phyloP scores from a whole-genome alignment of 2,888 invertebrate species.

The Diabrotica balteata region DNA sequence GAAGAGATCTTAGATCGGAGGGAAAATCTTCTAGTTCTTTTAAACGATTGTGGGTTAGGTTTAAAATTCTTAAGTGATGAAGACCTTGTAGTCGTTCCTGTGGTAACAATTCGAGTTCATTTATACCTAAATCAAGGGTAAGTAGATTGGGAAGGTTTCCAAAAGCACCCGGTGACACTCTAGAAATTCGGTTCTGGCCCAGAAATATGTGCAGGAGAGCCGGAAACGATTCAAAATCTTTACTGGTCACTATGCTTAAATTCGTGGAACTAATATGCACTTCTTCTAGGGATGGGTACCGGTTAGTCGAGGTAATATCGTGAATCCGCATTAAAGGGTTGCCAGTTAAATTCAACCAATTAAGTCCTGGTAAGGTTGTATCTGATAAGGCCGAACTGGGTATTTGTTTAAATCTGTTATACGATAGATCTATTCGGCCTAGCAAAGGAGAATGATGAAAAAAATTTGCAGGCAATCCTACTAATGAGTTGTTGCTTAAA shows the following conservation, averaged over 20 bases:
- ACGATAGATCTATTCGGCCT: slow-evolving; percentile 78
- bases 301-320: slow-evolving; percentile 72
- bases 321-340: slow-evolving; percentile 81
- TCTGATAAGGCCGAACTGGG: slow-evolving; percentile 79
- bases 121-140: slow-evolving; percentile 81
- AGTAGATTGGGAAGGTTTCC: slow-evolving; percentile 77
- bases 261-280: slow-evolving; percentile 79
- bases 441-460: slow-evolving; percentile 76
- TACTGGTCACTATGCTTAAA: slow-evolving; percentile 81
- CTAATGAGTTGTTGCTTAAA: slow-evolving; percentile 76
- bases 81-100: slow-evolving; percentile 85
- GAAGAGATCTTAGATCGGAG: slow-evolving; percentile 76
- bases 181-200: slow-evolving; percentile 75
- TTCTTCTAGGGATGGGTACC: slow-evolving; percentile 82
- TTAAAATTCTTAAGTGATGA: slow-evolving; percentile 74
- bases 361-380: slow-evolving; percentile 74
- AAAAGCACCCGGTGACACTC: slow-evolving; percentile 86
- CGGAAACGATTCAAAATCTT: slow-evolving; percentile 85
- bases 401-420: slow-evolving; percentile 80
- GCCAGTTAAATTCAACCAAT: slow-evolving; percentile 81
- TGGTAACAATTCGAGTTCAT: slow-evolving; percentile 82
- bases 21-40: slow-evolving; percentile 85
- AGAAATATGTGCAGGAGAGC: slow-evolving; percentile 77
- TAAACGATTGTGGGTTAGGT: slow-evolving; percentile 84
- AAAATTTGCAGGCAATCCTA: slow-evolving; percentile 82